phyloP scores from a whole-genome alignment of 1,140 invertebrate species.

The Drosophila trapezifrons region DNA sequence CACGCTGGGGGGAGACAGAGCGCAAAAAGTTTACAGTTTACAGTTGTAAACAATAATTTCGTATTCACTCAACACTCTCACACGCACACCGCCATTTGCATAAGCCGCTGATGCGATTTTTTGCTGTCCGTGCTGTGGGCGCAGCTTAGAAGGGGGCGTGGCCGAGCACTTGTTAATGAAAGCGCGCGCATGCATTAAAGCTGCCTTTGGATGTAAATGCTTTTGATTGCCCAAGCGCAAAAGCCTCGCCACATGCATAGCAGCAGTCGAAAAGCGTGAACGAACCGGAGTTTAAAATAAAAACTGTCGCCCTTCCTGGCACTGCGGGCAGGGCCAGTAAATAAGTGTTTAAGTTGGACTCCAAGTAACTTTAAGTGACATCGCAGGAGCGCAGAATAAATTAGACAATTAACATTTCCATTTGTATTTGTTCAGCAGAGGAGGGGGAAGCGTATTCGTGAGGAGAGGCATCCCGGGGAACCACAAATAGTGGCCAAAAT shows the following conservation, averaged over 20 bases:
- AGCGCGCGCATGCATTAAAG: constrained; percentile 81
- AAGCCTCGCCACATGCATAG: constrained; percentile 58
- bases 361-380: constrained; percentile 42
- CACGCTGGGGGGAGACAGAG: constrained; percentile 8
- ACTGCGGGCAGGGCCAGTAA: constrained; percentile 1
- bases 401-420: constrained; percentile 75
- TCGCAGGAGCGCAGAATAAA: constrained; percentile 52
- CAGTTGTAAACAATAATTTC: constrained; percentile 83
- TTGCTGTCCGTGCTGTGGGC: constrained; percentile 53
- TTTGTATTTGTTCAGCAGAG: constrained; percentile 25
- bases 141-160: constrained; percentile 75
- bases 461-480: not conserved
- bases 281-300: constrained; percentile 25
- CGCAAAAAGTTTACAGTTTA: constrained; percentile 69
- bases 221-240: constrained; percentile 79
- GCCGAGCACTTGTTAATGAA: constrained; percentile 71
- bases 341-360: constrained; percentile 56
- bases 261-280: constrained; percentile 27
- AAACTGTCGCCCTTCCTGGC: constrained; percentile 9
- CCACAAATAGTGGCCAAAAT: constrained; percentile 33
- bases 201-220: constrained; percentile 67
- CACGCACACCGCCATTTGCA: constrained; percentile 65
- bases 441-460: not conserved
- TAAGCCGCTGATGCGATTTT: constrained; percentile 82
- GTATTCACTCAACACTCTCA: constrained; percentile 78